Percentiles rank a stretch among this genome's conserved stretches.
Conservation (phyloP, 1,140 invertebrate species). For the Drosophila pruinosa region DNA sequence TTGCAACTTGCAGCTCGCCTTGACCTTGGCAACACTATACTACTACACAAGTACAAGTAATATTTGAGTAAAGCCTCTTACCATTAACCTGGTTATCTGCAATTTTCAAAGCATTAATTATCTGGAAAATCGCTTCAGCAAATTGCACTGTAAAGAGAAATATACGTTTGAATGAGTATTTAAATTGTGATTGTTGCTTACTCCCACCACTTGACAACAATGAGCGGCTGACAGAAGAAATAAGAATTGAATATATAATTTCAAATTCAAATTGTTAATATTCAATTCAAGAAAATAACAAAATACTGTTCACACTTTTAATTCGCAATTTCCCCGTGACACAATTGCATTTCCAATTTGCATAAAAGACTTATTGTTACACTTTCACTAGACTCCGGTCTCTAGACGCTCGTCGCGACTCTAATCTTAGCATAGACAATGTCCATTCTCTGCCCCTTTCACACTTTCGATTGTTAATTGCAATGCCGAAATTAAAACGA, state of each 20-base stretch:
- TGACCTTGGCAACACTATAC: constrained; percentile 14
- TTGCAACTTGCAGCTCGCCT: neutral
- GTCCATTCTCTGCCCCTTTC: constrained; percentile 39
- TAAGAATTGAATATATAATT: neutral
- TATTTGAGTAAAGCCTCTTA: neutral
- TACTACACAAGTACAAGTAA: neutral
- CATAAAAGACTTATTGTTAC: neutral
- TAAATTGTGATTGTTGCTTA: too few species aligned
- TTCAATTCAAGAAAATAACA: too few species aligned
- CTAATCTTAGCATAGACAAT: constrained; percentile 24
- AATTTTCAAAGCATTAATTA: neutral
- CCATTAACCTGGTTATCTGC: neutral
- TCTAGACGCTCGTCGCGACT: too few species aligned
- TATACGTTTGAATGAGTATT: too few species aligned
- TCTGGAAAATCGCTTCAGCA: too few species aligned
- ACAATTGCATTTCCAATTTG: neutral
- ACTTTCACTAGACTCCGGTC: constrained; percentile 53
- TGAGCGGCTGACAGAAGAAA: neutral
- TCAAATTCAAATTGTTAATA: neutral
- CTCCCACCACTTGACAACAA: too few species aligned
- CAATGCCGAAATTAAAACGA: constrained; percentile 43
- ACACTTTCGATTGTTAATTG: constrained; percentile 78
- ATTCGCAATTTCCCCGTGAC: neutral
- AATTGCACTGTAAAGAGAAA: neutral
- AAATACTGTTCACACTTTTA: neutral